A percentile compares a stretch with the other conserved stretches of the same genome.
phyloP scores from a whole-genome alignment of 30 jellyfish, hydroid and myxozoan species.

The Hydractinia echinata region DNA sequence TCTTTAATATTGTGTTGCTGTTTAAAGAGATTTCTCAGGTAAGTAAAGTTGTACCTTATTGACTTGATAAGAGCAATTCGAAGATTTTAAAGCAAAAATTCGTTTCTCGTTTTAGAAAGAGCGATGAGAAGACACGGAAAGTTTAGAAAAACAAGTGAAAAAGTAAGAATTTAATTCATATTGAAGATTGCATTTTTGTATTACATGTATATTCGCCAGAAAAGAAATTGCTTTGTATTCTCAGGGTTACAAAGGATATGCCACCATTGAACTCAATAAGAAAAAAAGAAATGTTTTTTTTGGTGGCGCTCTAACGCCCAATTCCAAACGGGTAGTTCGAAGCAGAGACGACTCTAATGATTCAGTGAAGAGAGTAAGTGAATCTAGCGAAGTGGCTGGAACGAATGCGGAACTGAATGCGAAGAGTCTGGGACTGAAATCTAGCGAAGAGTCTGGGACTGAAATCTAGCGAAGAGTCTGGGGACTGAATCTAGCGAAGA shows the following conservation, averaged over 20 bases:
- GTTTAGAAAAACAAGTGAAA: background rate
- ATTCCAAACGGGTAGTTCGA: too few species aligned
- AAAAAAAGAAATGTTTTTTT: background rate
- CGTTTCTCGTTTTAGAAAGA: background rate
- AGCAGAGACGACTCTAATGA: too few species aligned
- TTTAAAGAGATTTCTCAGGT: background rate
- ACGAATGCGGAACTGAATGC: too few species aligned
- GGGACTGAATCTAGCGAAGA: too few species aligned
- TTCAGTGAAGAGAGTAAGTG: too few species aligned
- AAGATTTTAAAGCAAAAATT: too few species aligned
- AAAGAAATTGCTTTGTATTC: background rate
- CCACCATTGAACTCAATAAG: conserved; percentile 1
- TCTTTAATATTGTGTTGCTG: background rate
- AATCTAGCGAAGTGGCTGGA: too few species aligned
- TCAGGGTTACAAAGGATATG: conserved; percentile 9
- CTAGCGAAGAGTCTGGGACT: too few species aligned
- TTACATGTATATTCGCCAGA: background rate
- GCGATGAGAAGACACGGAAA: background rate
- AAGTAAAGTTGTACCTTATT: background rate
- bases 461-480: too few species aligned
- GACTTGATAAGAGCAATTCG: background rate
- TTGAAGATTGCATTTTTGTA: background rate
- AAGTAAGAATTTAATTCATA: background rate
- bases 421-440: too few species aligned
- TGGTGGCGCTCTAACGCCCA: too few species aligned